phyloP scores from a whole-genome alignment of 2,888 invertebrate genomes.

The Pristionchus exspectatus region DNA sequence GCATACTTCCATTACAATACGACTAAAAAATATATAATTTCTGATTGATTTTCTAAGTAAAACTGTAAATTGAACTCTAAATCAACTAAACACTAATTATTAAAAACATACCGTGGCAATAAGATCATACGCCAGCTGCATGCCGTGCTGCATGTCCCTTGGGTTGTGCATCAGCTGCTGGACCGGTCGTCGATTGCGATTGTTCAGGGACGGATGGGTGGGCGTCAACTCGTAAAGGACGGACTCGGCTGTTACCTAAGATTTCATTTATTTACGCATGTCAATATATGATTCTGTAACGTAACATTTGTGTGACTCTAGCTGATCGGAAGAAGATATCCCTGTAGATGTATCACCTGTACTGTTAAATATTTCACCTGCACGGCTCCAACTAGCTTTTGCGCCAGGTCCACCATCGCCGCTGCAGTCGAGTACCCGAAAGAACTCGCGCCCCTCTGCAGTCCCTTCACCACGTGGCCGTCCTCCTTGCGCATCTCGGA shows the following conservation, averaged over 20 bases:
- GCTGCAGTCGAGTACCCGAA: constrained; percentile 91
- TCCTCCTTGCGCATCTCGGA: constrained; percentile 92
- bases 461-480: constrained; percentile 88
- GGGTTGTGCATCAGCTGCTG: constrained; percentile 81
- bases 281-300: no score
- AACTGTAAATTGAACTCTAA: no score
- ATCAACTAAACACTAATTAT: no score
- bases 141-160: constrained; percentile 93
- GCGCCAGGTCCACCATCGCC: constrained; percentile 94
- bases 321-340: background rate
- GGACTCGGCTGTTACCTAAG: constrained; percentile 68
- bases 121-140: constrained; percentile 91
- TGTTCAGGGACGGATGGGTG: constrained; percentile 85
- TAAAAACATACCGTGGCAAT: constrained; percentile 82
- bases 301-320: no score
- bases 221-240: constrained; percentile 67
- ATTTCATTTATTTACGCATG: background rate
- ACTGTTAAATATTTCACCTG: constrained; percentile 83
- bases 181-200: constrained; percentile 60
- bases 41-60: no score
- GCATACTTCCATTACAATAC: background rate
- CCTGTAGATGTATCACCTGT: background rate
- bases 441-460: constrained; percentile 92
- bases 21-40: no score
- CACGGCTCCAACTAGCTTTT: constrained; percentile 89